Conservation (phyloP, 2,113 vertebrate genomes). For the Balaeniceps rex region DNA sequence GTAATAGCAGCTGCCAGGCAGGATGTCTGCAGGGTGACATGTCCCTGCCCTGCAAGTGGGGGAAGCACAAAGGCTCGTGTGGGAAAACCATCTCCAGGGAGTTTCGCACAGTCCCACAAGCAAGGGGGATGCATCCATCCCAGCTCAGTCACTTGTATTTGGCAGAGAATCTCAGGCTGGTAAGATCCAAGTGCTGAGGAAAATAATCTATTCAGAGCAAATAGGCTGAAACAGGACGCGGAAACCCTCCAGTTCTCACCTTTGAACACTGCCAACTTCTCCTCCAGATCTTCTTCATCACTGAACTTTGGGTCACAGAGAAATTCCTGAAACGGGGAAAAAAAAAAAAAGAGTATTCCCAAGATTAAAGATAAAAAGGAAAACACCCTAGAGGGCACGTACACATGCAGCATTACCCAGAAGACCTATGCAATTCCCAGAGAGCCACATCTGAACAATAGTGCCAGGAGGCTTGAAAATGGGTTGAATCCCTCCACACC, state of each 20-base stretch:
- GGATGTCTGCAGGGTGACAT: background rate
- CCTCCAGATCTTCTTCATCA: conserved; percentile 89
- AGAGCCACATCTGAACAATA: background rate
- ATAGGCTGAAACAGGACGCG: background rate
- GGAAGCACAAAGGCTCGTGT: background rate
- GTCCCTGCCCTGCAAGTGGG: background rate
- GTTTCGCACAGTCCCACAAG: background rate
- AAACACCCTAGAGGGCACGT: background rate
- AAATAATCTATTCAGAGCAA: background rate
- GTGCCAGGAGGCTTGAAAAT: background rate
- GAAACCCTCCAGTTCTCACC: conserved; percentile 76
- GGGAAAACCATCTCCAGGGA: background rate
- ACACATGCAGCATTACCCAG: background rate
- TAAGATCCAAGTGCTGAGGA: background rate
- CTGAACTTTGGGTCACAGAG: conserved; percentile 94
- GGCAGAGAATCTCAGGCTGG: background rate
- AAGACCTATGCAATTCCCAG: background rate
- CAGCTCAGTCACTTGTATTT: background rate
- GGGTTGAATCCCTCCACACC: background rate
- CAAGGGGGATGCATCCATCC: background rate
- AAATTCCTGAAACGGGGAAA: conserved; percentile 79
- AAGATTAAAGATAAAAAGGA: background rate
- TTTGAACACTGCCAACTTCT: conserved; percentile 91
- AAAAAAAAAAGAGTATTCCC: background rate
- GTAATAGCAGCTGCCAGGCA: background rate